Evolutionary conservation across 2,113 vertebrate genomes (phyloP).

Genomic region (Platysternon megacephalum): DNA sequence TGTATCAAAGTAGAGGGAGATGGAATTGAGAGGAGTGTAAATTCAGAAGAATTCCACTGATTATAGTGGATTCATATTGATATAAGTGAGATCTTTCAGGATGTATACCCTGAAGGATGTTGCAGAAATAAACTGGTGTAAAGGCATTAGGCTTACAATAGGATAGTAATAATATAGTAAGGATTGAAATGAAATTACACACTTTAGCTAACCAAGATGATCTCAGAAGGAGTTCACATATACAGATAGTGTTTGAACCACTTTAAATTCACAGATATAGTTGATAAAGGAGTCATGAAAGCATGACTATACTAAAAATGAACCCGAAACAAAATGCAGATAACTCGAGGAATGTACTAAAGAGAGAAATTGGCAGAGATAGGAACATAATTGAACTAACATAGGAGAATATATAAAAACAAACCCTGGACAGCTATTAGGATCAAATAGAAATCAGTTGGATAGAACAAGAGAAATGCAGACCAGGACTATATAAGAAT

Average conservation of each 20-base stretch:
- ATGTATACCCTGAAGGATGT: background rate
- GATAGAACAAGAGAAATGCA: background rate
- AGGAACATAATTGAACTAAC: background rate
- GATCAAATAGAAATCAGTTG: background rate
- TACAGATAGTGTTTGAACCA: background rate
- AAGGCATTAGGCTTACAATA: background rate
- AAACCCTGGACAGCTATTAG: background rate
- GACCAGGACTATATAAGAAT: background rate
- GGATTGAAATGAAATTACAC: background rate
- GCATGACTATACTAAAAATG: background rate
- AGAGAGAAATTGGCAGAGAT: background rate
- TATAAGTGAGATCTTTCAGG: background rate
- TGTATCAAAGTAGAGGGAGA: background rate
- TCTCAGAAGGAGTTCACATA: background rate
- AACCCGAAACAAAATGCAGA: background rate
- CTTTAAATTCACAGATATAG: background rate
- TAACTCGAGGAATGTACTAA: background rate
- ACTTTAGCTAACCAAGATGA: background rate
- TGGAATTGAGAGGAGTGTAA: background rate
- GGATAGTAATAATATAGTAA: background rate
- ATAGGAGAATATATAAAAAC: background rate
- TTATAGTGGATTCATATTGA: background rate
- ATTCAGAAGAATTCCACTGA: background rate
- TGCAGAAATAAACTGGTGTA: background rate
- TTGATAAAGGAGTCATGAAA: background rate